Percentiles rank a stretch among this genome's conserved stretches.
Evolutionary conservation across 2,113 vertebrate species (phyloP).

Genomic region (Loxodonta africana): DNA sequence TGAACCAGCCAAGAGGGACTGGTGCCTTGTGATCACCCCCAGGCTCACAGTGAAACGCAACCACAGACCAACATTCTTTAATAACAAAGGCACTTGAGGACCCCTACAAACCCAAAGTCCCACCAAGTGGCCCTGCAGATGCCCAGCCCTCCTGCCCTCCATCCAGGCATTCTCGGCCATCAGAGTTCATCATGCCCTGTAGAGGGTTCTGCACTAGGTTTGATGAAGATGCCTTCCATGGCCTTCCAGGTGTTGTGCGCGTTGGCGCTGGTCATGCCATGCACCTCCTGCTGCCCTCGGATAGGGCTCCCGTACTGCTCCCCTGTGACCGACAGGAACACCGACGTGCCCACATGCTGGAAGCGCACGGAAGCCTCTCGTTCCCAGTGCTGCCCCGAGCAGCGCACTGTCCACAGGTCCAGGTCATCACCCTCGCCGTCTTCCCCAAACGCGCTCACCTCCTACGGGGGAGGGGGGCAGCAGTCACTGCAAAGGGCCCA

Average conservation of each 20-base stretch:
- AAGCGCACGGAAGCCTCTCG: conserved; percentile 94
- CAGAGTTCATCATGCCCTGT: conserved; percentile 95
- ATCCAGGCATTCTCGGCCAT: conserved; percentile 41
- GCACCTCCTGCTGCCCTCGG: conserved; percentile 96
- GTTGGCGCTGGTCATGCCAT: conserved; percentile 93
- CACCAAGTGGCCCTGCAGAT: neutral
- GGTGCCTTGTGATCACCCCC: neutral
- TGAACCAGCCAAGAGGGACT: neutral
- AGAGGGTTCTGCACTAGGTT: conserved; percentile 89
- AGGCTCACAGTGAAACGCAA: conserved; percentile 16
- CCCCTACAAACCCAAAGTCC: conserved; percentile 62
- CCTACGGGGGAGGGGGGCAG: conserved; percentile 86
- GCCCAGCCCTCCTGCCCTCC: neutral
- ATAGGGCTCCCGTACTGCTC: conserved; percentile 98
- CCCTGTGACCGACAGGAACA: conserved; percentile 96
- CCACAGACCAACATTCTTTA: conserved; percentile 75
- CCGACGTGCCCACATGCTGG: conserved; percentile 94
- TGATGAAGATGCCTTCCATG: conserved; percentile 98
- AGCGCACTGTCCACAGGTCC: conserved; percentile 96
- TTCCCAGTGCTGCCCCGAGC: conserved; percentile 93
- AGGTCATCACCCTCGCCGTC: conserved; percentile 97
- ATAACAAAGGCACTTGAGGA: conserved; percentile 79
- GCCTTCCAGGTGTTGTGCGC: conserved; percentile 96
- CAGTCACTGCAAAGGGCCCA: neutral
- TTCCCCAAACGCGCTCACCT: conserved; percentile 99